These are phyloP conservation scores for Butorides virescens DNA, from an alignment of 2,113 vertebrate species.

Conservation along the genomic window DNA sequence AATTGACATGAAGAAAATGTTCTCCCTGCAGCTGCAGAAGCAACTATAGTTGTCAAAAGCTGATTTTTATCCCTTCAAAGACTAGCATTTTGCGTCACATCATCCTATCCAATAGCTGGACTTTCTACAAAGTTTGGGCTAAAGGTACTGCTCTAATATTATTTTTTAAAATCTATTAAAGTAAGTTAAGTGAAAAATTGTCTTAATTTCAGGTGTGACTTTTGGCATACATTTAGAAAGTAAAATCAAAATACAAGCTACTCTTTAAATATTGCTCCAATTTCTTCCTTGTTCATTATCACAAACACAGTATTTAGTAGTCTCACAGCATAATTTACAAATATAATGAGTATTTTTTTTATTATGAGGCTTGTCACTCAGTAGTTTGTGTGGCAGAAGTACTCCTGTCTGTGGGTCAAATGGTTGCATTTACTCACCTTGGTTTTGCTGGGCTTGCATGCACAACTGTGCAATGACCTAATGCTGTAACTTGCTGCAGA, in stretches of 20 bases:
- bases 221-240: neutral
- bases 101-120: neutral
- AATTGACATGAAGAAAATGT: slow-evolving; percentile 28
- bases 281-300: neutral
- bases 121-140: neutral
- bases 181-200: neutral
- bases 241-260: neutral
- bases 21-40: slow-evolving; percentile 34
- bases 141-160: neutral
- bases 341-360: neutral
- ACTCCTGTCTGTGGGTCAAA: neutral
- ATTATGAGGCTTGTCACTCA: neutral
- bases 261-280: neutral
- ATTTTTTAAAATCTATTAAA: neutral
- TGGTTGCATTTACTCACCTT: neutral
- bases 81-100: neutral
- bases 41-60: neutral
- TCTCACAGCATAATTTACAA: neutral
- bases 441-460: neutral
- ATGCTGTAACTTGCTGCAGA: neutral
- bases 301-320: neutral
- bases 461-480: neutral
- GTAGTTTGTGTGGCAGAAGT: neutral
- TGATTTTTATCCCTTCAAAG: neutral
- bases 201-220: neutral